These are phyloP conservation scores for Pachycephala philippinensis DNA, from an alignment of 2,113 vertebrate species.

Conservation along the genomic window DNA sequence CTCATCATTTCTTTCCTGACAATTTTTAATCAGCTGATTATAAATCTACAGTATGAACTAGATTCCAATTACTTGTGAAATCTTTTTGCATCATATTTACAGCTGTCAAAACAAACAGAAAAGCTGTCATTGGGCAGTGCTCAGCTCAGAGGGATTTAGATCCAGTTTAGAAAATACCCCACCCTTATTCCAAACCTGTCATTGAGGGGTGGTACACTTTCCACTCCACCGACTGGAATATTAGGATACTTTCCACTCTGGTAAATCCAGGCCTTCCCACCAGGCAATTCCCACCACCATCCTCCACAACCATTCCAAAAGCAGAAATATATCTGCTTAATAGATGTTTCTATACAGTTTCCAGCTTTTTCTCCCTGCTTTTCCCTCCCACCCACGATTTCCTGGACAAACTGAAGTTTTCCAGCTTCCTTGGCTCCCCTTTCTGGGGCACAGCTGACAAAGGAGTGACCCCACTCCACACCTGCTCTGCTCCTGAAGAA, in stretches of 20 bases:
- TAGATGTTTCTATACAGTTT: not conserved
- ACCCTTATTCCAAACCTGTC: not conserved
- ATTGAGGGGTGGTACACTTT: not conserved
- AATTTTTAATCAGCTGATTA: not conserved
- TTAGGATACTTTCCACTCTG: not conserved
- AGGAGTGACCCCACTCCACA: not conserved
- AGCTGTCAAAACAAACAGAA: not conserved
- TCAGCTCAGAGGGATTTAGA: not conserved
- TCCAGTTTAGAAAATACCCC: not conserved
- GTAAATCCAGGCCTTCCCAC: not conserved
- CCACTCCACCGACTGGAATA: not conserved
- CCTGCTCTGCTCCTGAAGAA: not conserved
- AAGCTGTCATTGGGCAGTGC: not conserved
- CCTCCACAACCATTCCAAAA: not conserved
- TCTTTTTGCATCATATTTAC: not conserved
- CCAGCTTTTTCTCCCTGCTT: fast-evolving
- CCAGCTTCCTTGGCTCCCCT: not conserved
- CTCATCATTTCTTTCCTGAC: not conserved
- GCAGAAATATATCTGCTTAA: not conserved
- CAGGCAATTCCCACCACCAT: not conserved
- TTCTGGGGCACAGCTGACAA: not conserved
- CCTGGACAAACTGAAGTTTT: not conserved
- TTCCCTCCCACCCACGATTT: fast-evolving
- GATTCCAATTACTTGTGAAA: not conserved
- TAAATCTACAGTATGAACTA: not conserved